Conservation (phyloP, 2,888 invertebrate genomes). For the Drosophila neutralis region DNA sequence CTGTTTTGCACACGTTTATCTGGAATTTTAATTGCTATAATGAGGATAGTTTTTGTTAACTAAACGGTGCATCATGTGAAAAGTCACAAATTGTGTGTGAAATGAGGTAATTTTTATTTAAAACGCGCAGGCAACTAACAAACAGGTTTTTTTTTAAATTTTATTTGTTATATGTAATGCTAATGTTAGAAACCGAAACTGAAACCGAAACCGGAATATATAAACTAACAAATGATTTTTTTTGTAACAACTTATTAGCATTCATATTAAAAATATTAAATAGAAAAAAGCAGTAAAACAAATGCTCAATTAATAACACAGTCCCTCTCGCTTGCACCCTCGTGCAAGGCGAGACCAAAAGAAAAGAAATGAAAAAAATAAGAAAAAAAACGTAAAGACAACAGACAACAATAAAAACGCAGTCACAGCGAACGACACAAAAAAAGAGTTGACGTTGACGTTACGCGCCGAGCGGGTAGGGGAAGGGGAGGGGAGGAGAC, state of each 20-base stretch:
- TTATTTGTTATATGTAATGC: slow-evolving; percentile 20
- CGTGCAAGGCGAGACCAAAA: slow-evolving; percentile 38
- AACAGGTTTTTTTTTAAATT: slow-evolving; percentile 46
- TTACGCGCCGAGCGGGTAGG: slow-evolving; percentile 45
- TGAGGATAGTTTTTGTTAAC: slow-evolving; percentile 10
- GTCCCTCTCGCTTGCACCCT: slow-evolving; percentile 23
- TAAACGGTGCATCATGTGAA: slow-evolving; percentile 28
- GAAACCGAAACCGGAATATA: slow-evolving; percentile 39
- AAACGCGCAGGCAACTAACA: slow-evolving; percentile 45
- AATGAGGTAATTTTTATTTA: slow-evolving; percentile 73
- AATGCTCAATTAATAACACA: slow-evolving; percentile 41
- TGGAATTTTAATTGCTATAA: slow-evolving; percentile 9
- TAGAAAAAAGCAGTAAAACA: slow-evolving; percentile 44
- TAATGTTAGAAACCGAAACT: slow-evolving; percentile 24
- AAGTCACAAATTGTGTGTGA: slow-evolving; percentile 49
- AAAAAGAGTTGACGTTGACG: slow-evolving; percentile 50
- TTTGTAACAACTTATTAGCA: slow-evolving; percentile 25
- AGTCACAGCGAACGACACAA: slow-evolving; percentile 44
- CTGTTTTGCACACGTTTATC: slow-evolving; percentile 15
- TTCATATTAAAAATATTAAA: slow-evolving; percentile 42
- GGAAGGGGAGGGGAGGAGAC: slow-evolving; percentile 14
- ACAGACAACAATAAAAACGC: slow-evolving; percentile 59
- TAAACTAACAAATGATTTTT: background rate
- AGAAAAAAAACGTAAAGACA: slow-evolving; percentile 39
- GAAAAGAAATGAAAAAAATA: slow-evolving; percentile 19